A percentile compares a stretch with the other conserved stretches of the same genome.
Conservation (phyloP, 2,888 invertebrate genomes). For the Hecatera dysodea region DNA sequence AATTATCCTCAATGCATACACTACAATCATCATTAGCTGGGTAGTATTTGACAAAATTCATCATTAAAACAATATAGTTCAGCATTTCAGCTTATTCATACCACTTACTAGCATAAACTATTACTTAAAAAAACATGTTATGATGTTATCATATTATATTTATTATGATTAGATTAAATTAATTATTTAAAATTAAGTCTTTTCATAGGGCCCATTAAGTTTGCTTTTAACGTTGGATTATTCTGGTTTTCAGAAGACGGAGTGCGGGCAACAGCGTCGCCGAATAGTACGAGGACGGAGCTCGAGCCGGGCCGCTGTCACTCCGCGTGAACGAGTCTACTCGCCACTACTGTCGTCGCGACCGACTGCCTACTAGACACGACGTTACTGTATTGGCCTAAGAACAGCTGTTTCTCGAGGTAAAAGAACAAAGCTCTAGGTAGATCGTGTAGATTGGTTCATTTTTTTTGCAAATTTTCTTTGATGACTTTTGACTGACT, state of each 20-base stretch:
- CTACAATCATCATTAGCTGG: too few relatives aligned
- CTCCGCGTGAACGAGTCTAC: conserved; percentile 12
- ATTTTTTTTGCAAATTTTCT: background rate
- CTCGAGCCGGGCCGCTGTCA: conserved; percentile 1
- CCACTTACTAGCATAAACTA: too few relatives aligned
- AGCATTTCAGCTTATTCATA: too few relatives aligned
- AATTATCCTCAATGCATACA: too few relatives aligned
- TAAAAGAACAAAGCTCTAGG: background rate
- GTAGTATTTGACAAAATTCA: too few relatives aligned
- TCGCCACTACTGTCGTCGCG: background rate
- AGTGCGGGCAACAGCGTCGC: conserved; percentile 69
- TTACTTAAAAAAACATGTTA: too few relatives aligned
- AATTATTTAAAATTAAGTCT: too few relatives aligned
- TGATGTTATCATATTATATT: too few relatives aligned
- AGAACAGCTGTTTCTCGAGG: background rate
- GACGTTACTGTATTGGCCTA: conserved; percentile 5
- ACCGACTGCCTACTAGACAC: conserved; percentile 1
- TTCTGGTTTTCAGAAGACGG: conserved; percentile 74
- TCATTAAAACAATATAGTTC: too few relatives aligned
- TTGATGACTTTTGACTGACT: background rate
- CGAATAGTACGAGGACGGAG: conserved; percentile 42
- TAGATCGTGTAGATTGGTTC: background rate
- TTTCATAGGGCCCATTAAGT: background rate
- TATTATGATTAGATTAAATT: too few relatives aligned
- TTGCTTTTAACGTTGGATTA: background rate